These are phyloP conservation scores for Chiloscyllium punctatum DNA, from an alignment of 2,797 vertebrate genomes.

Conservation along the genomic window DNA sequence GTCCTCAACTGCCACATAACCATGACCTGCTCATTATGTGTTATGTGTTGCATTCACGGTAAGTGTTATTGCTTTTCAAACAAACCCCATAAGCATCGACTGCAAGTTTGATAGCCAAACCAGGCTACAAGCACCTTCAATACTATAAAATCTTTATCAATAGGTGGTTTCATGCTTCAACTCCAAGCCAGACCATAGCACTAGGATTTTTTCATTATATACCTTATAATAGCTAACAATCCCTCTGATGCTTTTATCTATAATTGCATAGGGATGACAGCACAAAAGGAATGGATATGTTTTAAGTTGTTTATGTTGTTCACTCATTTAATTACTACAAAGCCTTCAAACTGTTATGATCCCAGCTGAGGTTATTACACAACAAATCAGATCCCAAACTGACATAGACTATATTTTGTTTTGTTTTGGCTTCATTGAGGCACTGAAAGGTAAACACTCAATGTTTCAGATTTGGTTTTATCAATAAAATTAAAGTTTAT, in stretches of 20 bases:
- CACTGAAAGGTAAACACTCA: too few species aligned
- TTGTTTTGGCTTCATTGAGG: too few species aligned
- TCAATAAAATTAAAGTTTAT: too few species aligned
- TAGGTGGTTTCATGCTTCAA: background rate
- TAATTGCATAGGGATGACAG: background rate
- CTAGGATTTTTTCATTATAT: background rate
- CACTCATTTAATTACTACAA: background rate
- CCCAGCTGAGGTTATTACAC: too few species aligned
- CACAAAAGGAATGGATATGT: background rate
- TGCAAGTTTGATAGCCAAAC: background rate
- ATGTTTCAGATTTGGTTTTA: too few species aligned
- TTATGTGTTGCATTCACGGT: conserved; percentile 68
- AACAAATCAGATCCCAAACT: too few species aligned
- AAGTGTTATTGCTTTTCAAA: conserved; percentile 39
- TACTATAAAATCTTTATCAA: background rate
- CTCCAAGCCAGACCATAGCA: background rate
- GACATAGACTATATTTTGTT: too few species aligned
- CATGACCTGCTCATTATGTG: conserved; percentile 74
- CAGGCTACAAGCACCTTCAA: background rate
- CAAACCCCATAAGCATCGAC: background rate
- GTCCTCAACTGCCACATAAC: conserved; percentile 62
- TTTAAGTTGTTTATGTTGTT: background rate
- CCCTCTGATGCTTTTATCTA: background rate
- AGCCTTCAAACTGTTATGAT: background rate
- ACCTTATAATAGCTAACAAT: background rate